A percentile compares a stretch with the other conserved stretches of the same genome.
These are phyloP conservation scores for Psittacus erithacus DNA, from an alignment of 2,113 vertebrate genomes.

Conservation along the genomic window DNA sequence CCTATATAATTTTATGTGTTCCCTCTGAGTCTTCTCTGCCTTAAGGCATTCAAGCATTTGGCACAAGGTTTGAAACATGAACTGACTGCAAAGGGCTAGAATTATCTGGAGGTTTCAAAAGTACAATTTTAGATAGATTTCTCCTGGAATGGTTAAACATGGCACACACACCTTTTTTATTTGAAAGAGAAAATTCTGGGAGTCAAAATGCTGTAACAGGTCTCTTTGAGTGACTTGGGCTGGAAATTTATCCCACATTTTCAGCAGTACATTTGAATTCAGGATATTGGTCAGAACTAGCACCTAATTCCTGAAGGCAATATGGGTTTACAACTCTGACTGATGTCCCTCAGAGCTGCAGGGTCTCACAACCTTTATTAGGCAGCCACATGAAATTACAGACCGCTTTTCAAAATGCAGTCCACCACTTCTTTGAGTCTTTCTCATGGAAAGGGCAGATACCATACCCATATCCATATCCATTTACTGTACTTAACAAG, in stretches of 20 bases:
- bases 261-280: neutral
- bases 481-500: neutral
- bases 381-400: neutral
- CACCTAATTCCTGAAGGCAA: neutral
- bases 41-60: constrained; percentile 14
- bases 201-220: neutral
- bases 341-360: neutral
- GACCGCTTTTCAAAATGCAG: neutral
- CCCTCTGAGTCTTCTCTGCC: constrained; percentile 31
- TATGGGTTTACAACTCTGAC: neutral
- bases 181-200: neutral
- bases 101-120: constrained; percentile 44
- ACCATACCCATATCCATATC: neutral
- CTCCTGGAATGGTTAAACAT: constrained; percentile 7
- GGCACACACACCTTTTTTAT: neutral
- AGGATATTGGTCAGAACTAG: neutral
- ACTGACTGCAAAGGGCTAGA: constrained; percentile 32
- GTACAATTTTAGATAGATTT: neutral
- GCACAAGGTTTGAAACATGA: constrained; percentile 45
- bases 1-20: constrained; percentile 63
- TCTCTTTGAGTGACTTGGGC: neutral
- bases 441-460: neutral
- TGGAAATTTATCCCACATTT: neutral
- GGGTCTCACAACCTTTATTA: neutral
- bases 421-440: neutral